phyloP scores from a whole-genome alignment of 2,113 vertebrate species.

The Caloenas nicobarica region DNA sequence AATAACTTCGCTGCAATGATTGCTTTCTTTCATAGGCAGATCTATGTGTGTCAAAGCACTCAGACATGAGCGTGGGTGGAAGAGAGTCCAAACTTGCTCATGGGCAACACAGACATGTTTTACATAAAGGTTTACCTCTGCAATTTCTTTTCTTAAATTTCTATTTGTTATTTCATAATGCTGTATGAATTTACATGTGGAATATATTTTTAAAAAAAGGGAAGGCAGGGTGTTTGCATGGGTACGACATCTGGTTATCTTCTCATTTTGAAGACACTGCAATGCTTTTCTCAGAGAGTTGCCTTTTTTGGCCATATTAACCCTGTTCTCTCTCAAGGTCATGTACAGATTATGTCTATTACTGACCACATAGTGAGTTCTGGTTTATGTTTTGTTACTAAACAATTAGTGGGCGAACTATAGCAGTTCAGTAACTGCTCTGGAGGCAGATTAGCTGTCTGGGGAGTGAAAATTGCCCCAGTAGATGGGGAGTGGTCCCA shows the following conservation, averaged over 20 bases:
- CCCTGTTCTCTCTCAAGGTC: neutral
- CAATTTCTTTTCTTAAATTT: neutral
- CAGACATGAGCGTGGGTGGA: neutral
- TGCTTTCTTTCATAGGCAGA: neutral
- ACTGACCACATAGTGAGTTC: neutral
- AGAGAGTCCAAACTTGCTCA: neutral
- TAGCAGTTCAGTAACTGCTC: neutral
- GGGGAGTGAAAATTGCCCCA: neutral
- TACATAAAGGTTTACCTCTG: neutral
- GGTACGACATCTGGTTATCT: neutral
- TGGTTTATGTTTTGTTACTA: neutral
- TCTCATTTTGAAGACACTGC: neutral
- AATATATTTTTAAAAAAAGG: neutral
- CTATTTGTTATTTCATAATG: neutral
- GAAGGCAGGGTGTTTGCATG: neutral
- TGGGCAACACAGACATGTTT: neutral
- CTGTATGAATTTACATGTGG: neutral
- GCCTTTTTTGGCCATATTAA: neutral
- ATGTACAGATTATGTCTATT: neutral
- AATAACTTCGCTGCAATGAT: neutral
- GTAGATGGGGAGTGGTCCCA: rapidly evolving
- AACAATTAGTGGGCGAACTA: neutral
- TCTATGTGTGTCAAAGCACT: neutral
- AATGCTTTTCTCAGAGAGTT: neutral
- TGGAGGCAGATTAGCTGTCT: neutral